Percentiles rank a stretch among this genome's conserved stretches.
phyloP scores from a whole-genome alignment of 2,797 vertebrate genomes.

The Tapera naevia region DNA sequence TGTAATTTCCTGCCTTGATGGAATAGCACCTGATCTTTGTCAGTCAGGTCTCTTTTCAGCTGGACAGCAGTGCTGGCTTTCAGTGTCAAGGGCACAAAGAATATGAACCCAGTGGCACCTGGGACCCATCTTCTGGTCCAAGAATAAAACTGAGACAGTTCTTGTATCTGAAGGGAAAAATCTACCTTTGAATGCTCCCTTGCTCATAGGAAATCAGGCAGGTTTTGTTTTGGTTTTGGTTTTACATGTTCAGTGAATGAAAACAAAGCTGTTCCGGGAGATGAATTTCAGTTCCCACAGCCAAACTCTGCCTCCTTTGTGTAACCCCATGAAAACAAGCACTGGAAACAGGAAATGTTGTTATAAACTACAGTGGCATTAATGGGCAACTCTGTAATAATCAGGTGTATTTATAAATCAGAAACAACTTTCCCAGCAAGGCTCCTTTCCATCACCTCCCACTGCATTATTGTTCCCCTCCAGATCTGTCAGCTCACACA shows the following conservation, averaged over 20 bases:
- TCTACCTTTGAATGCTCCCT: neutral
- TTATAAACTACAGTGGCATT: neutral
- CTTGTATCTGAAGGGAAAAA: neutral
- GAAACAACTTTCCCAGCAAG: constrained; percentile 25
- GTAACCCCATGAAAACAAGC: constrained; percentile 11
- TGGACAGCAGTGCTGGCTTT: neutral
- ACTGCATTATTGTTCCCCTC: constrained; percentile 13
- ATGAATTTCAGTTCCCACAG: neutral
- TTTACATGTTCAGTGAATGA: neutral
- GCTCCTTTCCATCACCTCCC: constrained; percentile 12
- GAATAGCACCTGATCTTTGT: neutral
- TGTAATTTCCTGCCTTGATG: neutral
- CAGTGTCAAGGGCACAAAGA: neutral
- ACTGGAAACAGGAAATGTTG: neutral
- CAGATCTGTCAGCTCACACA: constrained; percentile 19
- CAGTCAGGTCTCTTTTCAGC: neutral
- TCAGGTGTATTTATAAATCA: constrained; percentile 56
- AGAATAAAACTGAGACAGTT: neutral
- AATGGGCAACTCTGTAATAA: constrained; percentile 26
- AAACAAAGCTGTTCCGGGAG: constrained; percentile 20
- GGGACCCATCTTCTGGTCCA: neutral
- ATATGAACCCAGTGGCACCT: neutral
- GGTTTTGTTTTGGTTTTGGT: neutral
- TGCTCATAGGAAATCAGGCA: neutral
- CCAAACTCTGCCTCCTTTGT: neutral